Evolutionary conservation across 2,113 vertebrate genomes (phyloP), one percentile per base, ranked within the genome.

Genomic region (Uropsilus gracilis): DNA sequence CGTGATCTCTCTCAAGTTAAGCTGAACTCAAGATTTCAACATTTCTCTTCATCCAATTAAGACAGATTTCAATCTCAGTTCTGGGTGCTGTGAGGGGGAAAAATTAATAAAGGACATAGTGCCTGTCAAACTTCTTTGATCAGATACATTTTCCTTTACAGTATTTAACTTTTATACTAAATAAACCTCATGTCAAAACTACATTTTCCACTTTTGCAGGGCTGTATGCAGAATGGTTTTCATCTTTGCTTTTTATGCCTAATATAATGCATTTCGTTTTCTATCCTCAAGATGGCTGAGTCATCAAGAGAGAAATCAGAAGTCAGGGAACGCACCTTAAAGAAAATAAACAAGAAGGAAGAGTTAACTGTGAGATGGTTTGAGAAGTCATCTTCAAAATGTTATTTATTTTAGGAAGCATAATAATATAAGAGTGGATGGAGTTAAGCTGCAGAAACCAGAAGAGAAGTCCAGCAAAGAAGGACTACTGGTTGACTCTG

Each of bases 201-300:
- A 37, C 11, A 76, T 64, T 80, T 94, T 83, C 63, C 18, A 64
- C 50, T 94, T 84, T 73, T 94, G 64, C 28, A 91, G 26, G 12
- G 24, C 20, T 95, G 2, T 61, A 77, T 78, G 64, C 11, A 91
- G 92, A 95, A 90, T 3, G 22, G n/a, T 1, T 44, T 96, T 90
- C 81, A 75, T 53, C 73, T 89, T 84, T 81, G 24, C 16, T 88
- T 90, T 92, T 78, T 66, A 96, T 85, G 78, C n/a, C 73, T 90
- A 94, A 93, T 92, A 83, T 92, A 92, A 85, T 39, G 59, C 81
- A 87, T 95, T 96, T 92, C 86, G 88, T 94, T 93, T 96, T 95
- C 86, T 80, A 55, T 92, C 46, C 39, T 95, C 73, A 89, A 95
- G 82, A 96, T 93, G 89, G 94, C 95, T 96, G 95, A 97, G 96